Base-by-base conservation (phyloP, 2,797 vertebrate genomes). In the Sebastes kiyomatsui region DNA sequence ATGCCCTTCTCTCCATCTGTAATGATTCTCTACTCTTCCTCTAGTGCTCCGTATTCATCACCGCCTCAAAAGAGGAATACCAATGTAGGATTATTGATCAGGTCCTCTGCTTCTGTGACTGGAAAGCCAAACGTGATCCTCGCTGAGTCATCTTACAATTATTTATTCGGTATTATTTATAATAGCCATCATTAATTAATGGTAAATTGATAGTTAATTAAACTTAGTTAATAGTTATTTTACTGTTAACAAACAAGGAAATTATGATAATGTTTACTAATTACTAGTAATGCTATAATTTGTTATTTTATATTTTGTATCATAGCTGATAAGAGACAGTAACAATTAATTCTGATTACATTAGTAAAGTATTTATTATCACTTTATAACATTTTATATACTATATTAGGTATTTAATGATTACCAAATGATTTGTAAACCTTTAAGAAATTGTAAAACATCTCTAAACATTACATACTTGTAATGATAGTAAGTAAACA, bases 1-100 rank as follows among this genome's bases (percentile, higher is more conserved):
- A 87, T 78, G 67, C 68, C 76, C 75, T 83, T 77, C 66, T 83
- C 5, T 72, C 25, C 35, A 6, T 62, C 35, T 79, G 52, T 74
- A 35, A 49, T 73, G 80, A 85, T 88, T 86, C 78, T 90, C 83
- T 79, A 60, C 30, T 73, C 25, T 79, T 79, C 64, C 33, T 72
- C 33, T 25, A 12, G 60, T 23, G 68, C 2, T 8, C 30, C 1
- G n/a, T 1, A 33, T 67, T 67, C 32, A 23, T 77, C 25, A 30
- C 1, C 7, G 35, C 8, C 35, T 38, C 35, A 38, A 38, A 11
- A 80, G 49, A 65, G 13, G n/a, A 75, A n/a, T 25, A 12, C n/a
- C 4, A 14, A 28, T 23, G 22, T 22, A 32, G 46, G 28, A 32
- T 56, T 60, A 70, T 67, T 58, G 69, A 80, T 71, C 72, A 30